A percentile compares a stretch with the other conserved stretches of the same genome.
Conservation (phyloP, 1,140 invertebrate species). For the Teleogryllus occipitalis region DNA sequence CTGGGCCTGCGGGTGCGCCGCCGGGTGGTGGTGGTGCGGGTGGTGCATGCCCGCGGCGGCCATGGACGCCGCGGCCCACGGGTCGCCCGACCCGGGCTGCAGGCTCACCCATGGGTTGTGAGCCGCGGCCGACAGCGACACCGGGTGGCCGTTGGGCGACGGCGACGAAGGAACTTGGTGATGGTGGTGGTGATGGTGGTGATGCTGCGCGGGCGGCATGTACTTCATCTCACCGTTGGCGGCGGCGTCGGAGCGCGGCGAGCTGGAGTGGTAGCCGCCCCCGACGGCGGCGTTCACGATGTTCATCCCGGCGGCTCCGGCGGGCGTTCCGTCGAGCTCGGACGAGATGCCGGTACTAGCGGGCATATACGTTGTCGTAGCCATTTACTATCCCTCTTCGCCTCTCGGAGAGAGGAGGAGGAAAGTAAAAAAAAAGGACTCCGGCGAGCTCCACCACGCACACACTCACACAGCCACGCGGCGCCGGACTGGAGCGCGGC, state of each 20-base stretch:
- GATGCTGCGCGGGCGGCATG: constrained; percentile 70
- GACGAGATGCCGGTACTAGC: constrained; percentile 58
- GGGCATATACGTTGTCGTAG: constrained; percentile 77
- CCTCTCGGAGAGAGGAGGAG: constrained; percentile 8
- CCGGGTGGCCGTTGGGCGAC: constrained; percentile 49
- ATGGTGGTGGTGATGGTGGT: constrained; percentile 63
- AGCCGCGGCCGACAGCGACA: constrained; percentile 39
- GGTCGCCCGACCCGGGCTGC: constrained; percentile 52
- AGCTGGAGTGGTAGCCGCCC: constrained; percentile 61
- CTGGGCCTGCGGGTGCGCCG: constrained; percentile 20
- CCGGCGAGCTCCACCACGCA: background rate
- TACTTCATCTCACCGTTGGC: constrained; percentile 90
- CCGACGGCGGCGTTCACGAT: constrained; percentile 42
- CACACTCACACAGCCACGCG: constrained; percentile 8
- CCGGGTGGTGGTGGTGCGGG: constrained; percentile 51
- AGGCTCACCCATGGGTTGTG: constrained; percentile 77
- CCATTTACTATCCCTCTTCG: constrained; percentile 48
- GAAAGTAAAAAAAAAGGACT: background rate
- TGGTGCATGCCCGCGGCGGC: constrained; percentile 54
- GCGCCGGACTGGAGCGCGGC: constrained; percentile 8
- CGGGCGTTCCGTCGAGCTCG: constrained; percentile 62
- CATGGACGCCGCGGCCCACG: constrained; percentile 70
- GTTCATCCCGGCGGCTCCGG: constrained; percentile 62
- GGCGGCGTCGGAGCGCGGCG: constrained; percentile 58
- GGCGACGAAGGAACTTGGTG: constrained; percentile 55